These are phyloP conservation scores for Microtus richardsoni DNA, from an alignment of 2,113 vertebrate species.

Conservation along the genomic window DNA sequence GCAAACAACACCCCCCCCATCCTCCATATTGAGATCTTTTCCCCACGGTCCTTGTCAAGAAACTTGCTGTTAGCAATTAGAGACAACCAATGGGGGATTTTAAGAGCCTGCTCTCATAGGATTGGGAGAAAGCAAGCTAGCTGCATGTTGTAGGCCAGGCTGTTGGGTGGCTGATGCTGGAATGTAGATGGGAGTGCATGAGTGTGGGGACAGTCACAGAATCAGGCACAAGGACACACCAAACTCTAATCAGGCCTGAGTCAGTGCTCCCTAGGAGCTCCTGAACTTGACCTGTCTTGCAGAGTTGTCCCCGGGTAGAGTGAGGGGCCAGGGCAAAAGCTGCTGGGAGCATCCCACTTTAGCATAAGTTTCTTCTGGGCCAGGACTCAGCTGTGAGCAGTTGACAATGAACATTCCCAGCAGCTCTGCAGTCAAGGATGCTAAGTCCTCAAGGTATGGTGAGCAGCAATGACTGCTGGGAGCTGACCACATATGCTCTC, in stretches of 20 bases:
- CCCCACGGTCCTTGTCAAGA: background rate
- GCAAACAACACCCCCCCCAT: background rate
- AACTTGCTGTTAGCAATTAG: background rate
- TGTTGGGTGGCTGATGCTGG: background rate
- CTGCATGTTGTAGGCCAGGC: background rate
- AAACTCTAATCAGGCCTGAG: background rate
- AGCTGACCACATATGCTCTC: too few species aligned
- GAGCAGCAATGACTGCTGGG: background rate
- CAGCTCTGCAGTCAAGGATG: background rate
- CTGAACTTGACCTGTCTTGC: background rate
- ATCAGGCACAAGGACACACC: too few species aligned
- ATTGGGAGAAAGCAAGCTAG: background rate
- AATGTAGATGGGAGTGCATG: background rate
- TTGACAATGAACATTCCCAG: background rate
- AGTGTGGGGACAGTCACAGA: background rate
- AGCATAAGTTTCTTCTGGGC: background rate
- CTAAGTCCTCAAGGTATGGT: background rate
- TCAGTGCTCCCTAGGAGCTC: fast-evolving
- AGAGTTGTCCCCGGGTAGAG: background rate
- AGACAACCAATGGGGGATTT: background rate
- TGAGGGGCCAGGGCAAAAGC: background rate
- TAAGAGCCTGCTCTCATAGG: background rate
- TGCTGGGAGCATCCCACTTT: background rate
- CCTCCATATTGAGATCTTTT: background rate
- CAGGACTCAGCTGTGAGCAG: background rate